Percentiles rank a stretch among this genome's conserved stretches.
Conservation (phyloP, 92 coral and sea anemone species). For the Phenganax marumi region DNA sequence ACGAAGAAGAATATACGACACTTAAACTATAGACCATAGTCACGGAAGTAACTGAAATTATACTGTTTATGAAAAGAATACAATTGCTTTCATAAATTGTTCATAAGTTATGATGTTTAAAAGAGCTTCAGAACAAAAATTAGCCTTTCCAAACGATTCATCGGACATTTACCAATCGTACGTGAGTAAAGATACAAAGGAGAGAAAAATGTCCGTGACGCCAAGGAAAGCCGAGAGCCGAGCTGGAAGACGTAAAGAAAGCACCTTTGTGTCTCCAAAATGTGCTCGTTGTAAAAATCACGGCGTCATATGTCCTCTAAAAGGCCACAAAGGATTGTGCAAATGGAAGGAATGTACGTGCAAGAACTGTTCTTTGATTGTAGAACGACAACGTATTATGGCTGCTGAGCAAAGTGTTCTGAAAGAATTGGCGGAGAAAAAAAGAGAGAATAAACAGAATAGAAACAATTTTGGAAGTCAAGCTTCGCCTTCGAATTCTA, state of each 20-base stretch:
- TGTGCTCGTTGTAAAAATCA: constrained; percentile 46
- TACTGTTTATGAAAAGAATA: background rate
- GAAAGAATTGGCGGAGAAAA: constrained; percentile 31
- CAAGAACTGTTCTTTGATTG: constrained; percentile 32
- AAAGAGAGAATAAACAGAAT: background rate
- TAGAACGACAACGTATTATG: constrained; percentile 39
- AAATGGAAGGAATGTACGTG: constrained; percentile 33
- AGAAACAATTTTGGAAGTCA: background rate
- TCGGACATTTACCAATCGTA: background rate
- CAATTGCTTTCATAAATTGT: background rate
- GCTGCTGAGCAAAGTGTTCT: constrained; percentile 40
- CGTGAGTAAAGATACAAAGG: background rate
- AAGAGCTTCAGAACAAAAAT: background rate
- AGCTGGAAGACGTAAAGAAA: background rate
- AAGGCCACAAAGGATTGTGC: constrained; percentile 44
- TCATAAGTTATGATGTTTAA: constrained; percentile 12
- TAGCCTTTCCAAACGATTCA: background rate
- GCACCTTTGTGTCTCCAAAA: constrained; percentile 14
- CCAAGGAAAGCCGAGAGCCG: background rate
- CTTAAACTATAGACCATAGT: background rate
- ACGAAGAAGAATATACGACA: background rate
- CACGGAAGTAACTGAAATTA: constrained; percentile 10
- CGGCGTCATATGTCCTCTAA: constrained; percentile 32
- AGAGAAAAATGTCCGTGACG: background rate
- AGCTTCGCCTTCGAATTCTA: background rate